Evolutionary conservation across 1,140 invertebrate species (phyloP), one percentile per base, ranked within the genome.

Genomic region (Diabrotica virgifera): DNA sequence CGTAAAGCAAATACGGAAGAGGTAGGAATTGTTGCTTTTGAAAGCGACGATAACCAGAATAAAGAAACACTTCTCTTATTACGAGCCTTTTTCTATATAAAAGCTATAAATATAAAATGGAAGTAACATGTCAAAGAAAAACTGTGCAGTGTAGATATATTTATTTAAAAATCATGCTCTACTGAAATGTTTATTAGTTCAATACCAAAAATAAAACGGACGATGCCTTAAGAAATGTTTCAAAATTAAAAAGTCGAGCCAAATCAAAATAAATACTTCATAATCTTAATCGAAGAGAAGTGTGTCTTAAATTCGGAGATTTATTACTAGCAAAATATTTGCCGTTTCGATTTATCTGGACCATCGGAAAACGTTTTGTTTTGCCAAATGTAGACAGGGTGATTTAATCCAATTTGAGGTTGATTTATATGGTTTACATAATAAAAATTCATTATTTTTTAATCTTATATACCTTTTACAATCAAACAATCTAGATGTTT

Each of bases 141-240:
- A 67, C 57, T 70, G 57, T 65, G 58, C 60, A 70, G 61, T 59
- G 54, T 60, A 56, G 70, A 66, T 63, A 70, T 73, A 71, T 74
- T 74, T 74, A 74, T 73, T 74, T 71, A 72, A 72, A 73, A 73
- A 74, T 72, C 62, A 63, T 65, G 65, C 64, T 68, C 53, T 60
- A 64, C 59, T 73, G 71, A 73, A 70, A 70, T 74, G 71, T 74
- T 74, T 74, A 74, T 74, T 74, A 68, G 69, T 73, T 61, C 68
- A 70, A 67, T 60, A 64, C 68, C 67, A 68, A 70, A 74, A 74
- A 74, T 74, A 73, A 56, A 68, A 37, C 51, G 59, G 63, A 13
- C 52, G 63, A 68, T 57, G 55, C 53, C 53, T 63, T 56, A 57
- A 57, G 65, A 67, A 59, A 67, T 67, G 65, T 67, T 67, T 63